Conservation (phyloP, 2,888 invertebrate species). For the Orchesellides sinensis region DNA sequence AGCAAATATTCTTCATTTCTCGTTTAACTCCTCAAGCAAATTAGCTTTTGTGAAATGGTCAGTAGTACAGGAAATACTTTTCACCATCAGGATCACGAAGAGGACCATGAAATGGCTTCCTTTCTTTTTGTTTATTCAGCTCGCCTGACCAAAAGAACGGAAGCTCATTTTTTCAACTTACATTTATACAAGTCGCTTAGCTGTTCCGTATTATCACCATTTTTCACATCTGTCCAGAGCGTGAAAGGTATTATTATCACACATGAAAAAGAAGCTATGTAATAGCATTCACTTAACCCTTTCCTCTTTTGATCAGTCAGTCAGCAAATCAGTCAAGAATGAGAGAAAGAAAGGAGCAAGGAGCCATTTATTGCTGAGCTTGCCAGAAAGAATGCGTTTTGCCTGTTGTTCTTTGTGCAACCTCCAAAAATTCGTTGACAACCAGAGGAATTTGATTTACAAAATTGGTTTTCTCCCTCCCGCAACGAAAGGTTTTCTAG, state of each 20-base stretch:
- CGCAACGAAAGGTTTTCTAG: background rate
- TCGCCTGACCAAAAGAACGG: slow-evolving; percentile 49
- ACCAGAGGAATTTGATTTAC: slow-evolving; percentile 10
- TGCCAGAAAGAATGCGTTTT: too few species aligned
- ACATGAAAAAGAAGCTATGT: slow-evolving; percentile 18
- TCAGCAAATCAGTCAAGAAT: background rate
- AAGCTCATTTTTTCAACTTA: slow-evolving; percentile 50
- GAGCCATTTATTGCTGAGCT: too few species aligned
- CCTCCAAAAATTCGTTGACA: slow-evolving; percentile 11
- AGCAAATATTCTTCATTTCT: slow-evolving; percentile 63
- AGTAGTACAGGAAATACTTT: slow-evolving; percentile 20
- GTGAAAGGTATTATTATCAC: slow-evolving; percentile 6
- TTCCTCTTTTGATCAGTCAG: background rate
- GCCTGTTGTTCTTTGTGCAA: too few species aligned
- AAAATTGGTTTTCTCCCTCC: background rate
- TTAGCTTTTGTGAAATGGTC: slow-evolving; percentile 63
- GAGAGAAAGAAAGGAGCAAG: background rate
- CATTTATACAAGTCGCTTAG: too few species aligned
- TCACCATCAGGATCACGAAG: slow-evolving; percentile 21
- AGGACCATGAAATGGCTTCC: slow-evolving; percentile 47
- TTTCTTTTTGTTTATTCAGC: slow-evolving; percentile 64
- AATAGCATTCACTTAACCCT: slow-evolving; percentile 23
- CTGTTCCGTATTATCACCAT: background rate
- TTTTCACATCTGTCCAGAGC: background rate
- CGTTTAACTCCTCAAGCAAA: slow-evolving; percentile 54